Percentiles rank a stretch among this genome's conserved stretches.
These are phyloP conservation scores for Bombus cullumanus DNA, from an alignment of 1,140 invertebrate species.

Conservation along the genomic window DNA sequence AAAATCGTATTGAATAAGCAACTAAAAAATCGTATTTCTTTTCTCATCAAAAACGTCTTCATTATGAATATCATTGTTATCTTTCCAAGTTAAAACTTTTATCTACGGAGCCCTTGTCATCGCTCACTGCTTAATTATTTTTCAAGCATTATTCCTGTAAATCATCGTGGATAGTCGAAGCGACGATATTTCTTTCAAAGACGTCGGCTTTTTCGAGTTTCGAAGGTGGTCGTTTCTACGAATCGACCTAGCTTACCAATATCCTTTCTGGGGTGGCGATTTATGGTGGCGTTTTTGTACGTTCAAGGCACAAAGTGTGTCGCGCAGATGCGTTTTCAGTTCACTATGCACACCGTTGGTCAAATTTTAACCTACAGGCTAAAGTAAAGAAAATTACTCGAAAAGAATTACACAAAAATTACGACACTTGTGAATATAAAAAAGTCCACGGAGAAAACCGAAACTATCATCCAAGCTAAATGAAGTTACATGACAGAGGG, in stretches of 20 bases:
- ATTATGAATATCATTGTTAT: no score
- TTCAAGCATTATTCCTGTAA: not conserved
- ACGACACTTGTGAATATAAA: no score
- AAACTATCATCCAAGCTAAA: no score
- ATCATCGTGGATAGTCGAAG: not conserved
- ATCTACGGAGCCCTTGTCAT: not conserved
- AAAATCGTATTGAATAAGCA: not conserved
- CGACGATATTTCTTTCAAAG: not conserved
- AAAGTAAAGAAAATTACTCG: no score
- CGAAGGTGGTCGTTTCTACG: slow-evolving; percentile 7
- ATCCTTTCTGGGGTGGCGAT: not conserved
- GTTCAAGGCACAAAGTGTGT: not conserved
- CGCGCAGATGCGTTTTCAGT: not conserved
- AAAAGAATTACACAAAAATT: no score
- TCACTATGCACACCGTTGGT: not conserved
- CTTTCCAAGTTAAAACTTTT: not conserved
- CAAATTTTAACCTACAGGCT: not conserved
- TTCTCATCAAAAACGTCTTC: not conserved
- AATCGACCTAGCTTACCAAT: not conserved
- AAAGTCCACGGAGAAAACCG: no score
- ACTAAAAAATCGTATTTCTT: not conserved
- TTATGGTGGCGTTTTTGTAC: not conserved
- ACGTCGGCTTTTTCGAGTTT: not conserved
- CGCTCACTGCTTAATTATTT: not conserved
- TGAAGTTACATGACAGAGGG: no score